Conservation (phyloP, 2,113 vertebrate species). For the Athene cunicularia region DNA sequence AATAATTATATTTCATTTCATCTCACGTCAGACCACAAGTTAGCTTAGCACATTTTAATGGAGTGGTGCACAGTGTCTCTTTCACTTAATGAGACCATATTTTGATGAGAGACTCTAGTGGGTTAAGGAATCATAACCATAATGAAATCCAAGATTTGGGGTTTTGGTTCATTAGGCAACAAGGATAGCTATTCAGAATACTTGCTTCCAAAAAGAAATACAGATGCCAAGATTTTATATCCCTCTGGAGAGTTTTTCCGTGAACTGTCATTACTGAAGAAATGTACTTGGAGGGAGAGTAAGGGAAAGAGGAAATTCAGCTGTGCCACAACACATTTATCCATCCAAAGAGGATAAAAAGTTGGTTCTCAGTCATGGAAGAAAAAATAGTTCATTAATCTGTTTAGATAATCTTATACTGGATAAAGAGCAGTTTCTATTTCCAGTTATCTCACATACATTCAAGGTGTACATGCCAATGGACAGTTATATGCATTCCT, state of each 20-base stretch:
- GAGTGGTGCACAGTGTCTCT: conserved; percentile 56
- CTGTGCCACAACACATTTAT: not conserved
- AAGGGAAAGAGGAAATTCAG: conserved; percentile 28
- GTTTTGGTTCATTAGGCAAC: conserved; percentile 76
- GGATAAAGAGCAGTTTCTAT: not conserved
- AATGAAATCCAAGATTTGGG: conserved; percentile 75
- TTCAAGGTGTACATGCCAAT: not conserved
- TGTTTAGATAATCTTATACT: not conserved
- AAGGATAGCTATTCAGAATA: conserved; percentile 61
- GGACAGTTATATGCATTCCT: not conserved
- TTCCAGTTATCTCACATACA: not conserved
- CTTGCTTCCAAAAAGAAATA: conserved; percentile 63
- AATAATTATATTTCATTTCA: conserved; percentile 68
- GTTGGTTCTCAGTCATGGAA: not conserved
- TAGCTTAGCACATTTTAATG: conserved; percentile 70
- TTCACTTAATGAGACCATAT: conserved; percentile 75
- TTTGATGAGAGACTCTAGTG: conserved; percentile 72
- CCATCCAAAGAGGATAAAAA: not conserved
- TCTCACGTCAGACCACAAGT: conserved; percentile 62
- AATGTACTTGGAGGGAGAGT: not conserved
- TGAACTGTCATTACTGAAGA: conserved; percentile 37
- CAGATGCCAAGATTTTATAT: conserved; percentile 39
- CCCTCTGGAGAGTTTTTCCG: conserved; percentile 41
- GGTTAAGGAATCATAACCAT: conserved; percentile 72
- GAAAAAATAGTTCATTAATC: not conserved